phyloP scores from a whole-genome alignment of 2,113 vertebrate species.

The Meleagris gallopavo region DNA sequence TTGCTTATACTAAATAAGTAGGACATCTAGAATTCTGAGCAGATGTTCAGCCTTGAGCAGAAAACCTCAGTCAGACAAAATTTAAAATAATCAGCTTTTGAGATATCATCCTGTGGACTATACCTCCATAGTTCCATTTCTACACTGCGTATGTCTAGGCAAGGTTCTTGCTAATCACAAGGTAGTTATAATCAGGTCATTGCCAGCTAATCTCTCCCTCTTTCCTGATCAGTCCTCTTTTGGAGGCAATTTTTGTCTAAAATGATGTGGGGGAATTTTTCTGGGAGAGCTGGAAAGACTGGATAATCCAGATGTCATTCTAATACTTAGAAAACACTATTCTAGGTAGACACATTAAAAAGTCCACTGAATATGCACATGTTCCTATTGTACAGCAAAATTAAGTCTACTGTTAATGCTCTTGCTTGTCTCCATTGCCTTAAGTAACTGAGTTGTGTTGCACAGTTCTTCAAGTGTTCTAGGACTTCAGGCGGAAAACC shows the following conservation, averaged over 20 bases:
- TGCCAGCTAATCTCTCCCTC: not conserved
- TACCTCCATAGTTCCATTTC: not conserved
- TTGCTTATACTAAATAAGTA: too few species aligned
- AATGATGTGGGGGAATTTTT: not conserved
- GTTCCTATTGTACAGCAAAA: not conserved
- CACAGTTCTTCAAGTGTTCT: not conserved
- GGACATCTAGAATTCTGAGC: too few species aligned
- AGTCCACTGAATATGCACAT: not conserved
- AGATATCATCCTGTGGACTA: not conserved
- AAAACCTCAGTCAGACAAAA: too few species aligned
- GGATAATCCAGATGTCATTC: too few species aligned
- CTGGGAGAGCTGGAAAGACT: not conserved
- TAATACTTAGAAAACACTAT: not conserved
- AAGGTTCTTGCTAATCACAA: not conserved
- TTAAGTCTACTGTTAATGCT: not conserved
- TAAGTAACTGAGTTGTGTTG: too few species aligned
- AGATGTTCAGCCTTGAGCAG: too few species aligned
- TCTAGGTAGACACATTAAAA: not conserved
- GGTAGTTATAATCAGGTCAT: not conserved
- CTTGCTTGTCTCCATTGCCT: not conserved
- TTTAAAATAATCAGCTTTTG: too few species aligned
- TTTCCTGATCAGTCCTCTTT: not conserved
- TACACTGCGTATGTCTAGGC: not conserved
- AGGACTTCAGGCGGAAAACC: not conserved
- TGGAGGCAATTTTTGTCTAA: not conserved